A percentile compares a stretch with the other conserved stretches of the same genome.
These are phyloP conservation scores for Rotaria socialis DNA, from an alignment of 2,888 invertebrate genomes.

Conservation along the genomic window DNA sequence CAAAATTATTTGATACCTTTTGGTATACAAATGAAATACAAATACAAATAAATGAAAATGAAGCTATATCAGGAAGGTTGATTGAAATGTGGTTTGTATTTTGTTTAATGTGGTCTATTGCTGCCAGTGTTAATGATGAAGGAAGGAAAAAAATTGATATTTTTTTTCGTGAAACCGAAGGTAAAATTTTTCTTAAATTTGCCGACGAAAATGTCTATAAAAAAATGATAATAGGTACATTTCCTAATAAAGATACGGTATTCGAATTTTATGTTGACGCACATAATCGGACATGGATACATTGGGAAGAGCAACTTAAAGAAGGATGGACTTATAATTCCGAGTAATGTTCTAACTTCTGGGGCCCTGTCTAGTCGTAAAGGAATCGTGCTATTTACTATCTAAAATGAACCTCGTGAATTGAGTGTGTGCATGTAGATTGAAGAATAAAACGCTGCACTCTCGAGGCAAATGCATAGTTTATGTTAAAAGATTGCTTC, in stretches of 20 bases:
- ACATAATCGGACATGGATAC: constrained; percentile 67
- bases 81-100: constrained; percentile 60
- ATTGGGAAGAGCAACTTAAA: constrained; percentile 73
- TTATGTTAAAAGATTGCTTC: too few species aligned
- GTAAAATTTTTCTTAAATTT: constrained; percentile 52
- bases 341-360: background rate
- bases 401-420: too few species aligned
- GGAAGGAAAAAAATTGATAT: constrained; percentile 60
- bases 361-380: background rate
- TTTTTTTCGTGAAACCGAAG: constrained; percentile 67
- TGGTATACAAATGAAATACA: constrained; percentile 67
- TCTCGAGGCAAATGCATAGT: too few species aligned
- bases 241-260: constrained; percentile 79
- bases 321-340: constrained; percentile 41
- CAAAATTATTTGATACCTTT: constrained; percentile 68
- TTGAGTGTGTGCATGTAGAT: too few species aligned
- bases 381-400: too few species aligned
- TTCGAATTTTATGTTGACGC: constrained; percentile 82
- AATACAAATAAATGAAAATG: constrained; percentile 61
- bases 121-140: constrained; percentile 59
- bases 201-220: too few species aligned
- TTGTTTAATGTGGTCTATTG: constrained; percentile 60
- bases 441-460: too few species aligned
- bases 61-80: constrained; percentile 55
- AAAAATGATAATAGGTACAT: constrained; percentile 59